Evolutionary conservation across 2,888 invertebrate genomes (phyloP).

Genomic region (Trachelus tabidus): DNA sequence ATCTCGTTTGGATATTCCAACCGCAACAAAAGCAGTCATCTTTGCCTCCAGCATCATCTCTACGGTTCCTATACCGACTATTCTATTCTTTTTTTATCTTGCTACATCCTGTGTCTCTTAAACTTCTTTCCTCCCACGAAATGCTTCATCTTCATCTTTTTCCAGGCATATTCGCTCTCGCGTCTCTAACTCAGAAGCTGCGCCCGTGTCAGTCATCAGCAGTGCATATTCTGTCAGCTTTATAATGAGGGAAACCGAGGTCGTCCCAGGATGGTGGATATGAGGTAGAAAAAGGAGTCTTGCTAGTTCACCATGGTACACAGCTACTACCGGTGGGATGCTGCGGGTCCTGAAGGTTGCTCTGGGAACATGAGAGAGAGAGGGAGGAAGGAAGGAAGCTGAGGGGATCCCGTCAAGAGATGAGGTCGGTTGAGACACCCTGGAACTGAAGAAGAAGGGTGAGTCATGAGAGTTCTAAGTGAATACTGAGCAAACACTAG

Average conservation of each 20-base stretch:
- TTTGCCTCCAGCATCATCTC: constrained; percentile 19
- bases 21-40: constrained; percentile 37
- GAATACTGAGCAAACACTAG: constrained; percentile 41
- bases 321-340: neutral
- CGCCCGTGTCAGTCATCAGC: neutral
- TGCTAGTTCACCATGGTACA: no score
- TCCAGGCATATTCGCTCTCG: no score
- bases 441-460: no score
- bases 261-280: neutral
- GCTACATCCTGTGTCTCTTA: no score
- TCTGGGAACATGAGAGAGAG: neutral
- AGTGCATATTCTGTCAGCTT: neutral
- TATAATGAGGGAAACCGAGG: neutral
- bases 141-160: no score
- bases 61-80: constrained; percentile 10
- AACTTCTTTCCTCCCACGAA: no score
- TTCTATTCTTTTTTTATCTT: constrained; percentile 8
- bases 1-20: constrained; percentile 40
- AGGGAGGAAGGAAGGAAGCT: constrained; percentile 23
- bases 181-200: neutral
- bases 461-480: constrained; percentile 39
- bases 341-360: neutral
- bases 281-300: no score
- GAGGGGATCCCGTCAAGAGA: no score
- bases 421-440: no score